These are phyloP conservation scores for Anoplophora glabripennis DNA, from an alignment of 1,140 invertebrate species.

Conservation along the genomic window DNA sequence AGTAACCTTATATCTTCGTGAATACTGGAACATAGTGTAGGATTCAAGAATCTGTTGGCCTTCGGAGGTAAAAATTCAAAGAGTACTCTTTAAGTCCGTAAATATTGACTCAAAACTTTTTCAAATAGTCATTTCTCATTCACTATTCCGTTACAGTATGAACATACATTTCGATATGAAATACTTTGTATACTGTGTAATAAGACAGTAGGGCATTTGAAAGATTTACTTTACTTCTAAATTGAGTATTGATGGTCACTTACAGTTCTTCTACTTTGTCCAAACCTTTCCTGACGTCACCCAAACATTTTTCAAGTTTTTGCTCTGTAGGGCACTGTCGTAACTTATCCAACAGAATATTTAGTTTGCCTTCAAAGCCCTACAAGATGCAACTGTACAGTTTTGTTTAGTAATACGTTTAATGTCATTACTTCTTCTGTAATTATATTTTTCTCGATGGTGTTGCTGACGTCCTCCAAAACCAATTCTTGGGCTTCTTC, in stretches of 20 bases:
- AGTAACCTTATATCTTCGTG: too few relatives aligned
- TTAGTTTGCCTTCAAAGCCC: slow-evolving; percentile 21
- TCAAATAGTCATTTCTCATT: too few relatives aligned
- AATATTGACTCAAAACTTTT: too few relatives aligned
- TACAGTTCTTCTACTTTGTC: slow-evolving; percentile 21
- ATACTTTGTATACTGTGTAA: too few relatives aligned
- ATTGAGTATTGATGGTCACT: not conserved
- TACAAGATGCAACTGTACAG: not conserved
- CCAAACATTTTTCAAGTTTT: slow-evolving; percentile 18
- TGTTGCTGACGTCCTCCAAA: slow-evolving; percentile 24
- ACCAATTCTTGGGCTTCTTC: slow-evolving; percentile 18
- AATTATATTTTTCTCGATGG: slow-evolving; percentile 12
- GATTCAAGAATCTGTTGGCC: too few relatives aligned
- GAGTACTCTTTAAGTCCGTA: too few relatives aligned
- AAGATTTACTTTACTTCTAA: too few relatives aligned
- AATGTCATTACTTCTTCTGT: not conserved
- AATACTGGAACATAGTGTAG: too few relatives aligned
- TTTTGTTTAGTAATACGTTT: not conserved
- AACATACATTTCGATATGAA: too few relatives aligned
- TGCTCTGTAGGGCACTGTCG: slow-evolving; percentile 20
- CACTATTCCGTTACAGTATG: too few relatives aligned
- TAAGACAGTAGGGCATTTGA: too few relatives aligned
- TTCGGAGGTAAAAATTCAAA: too few relatives aligned
- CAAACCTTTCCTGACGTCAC: slow-evolving; percentile 15
- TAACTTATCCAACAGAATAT: slow-evolving; percentile 26